Base-by-base conservation (phyloP, 92 coral and sea anemone genomes). In the Meandrina meandrites region DNA sequence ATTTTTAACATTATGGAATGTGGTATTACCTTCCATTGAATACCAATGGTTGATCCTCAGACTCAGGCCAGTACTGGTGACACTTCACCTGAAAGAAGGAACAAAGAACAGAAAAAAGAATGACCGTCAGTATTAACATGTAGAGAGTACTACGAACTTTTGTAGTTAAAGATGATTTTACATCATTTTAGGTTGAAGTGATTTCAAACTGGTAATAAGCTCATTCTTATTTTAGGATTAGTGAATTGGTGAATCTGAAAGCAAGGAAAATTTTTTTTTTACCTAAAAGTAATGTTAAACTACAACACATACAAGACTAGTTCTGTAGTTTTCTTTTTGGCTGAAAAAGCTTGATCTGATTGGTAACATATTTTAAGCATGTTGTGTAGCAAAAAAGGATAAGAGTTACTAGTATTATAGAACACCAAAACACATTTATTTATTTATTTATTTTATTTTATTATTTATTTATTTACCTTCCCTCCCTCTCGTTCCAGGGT, bases 51-150 rank as follows among this genome's bases (percentile, higher is more conserved):
- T 90, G 88, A 73, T 94, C 95, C 80, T 73, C 89, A 28, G 91
- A 54, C 36, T 92, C 95, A 0, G 98, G 98, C 98, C 98, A 96
- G 80, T 96, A 96, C 50, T 89, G 86, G 87, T 94, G 98, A 58
- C 98, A 96, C 77, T 96, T 96, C 24, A 90, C 94, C 98, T 94
- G 79, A 53, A 42, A 37, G 19, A 74, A 24, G 11, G 28, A 50
- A 37, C 5, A 62, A 21, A 48, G 13, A 24, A 45, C 22, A 27
- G 8, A 19, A 2, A 64, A 22, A 10, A 31, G 14, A 28, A 45
- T 53, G 14, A 21, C 18, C 4, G 8, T 12, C 30, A 16, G 51
- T 19, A 16, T 45, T 47, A 19, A 42, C 31, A 62, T n/a, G 60
- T 18, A 51, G 35, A 74, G 47, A 22, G 36, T 35, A n/a, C n/a